Evolutionary conservation across 2,888 invertebrate genomes (phyloP), one percentile per base, ranked within the genome.

Genomic region (Melanophora roralis): DNA sequence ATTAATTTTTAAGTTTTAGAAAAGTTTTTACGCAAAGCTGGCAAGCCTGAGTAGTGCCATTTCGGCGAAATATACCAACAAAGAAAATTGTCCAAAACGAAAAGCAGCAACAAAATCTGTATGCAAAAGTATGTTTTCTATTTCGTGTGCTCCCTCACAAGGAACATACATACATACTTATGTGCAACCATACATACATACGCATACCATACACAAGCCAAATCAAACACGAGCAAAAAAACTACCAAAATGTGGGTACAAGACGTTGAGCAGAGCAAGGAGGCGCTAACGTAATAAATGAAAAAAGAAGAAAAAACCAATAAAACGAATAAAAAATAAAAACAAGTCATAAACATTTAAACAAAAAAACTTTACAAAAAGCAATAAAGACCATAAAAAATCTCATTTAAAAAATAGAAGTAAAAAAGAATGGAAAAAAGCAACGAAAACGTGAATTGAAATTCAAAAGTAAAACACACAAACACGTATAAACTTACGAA

Each of bases 381-480:
- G 78, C 68, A 83, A 85, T 82, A 86, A 81, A 83, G 82, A 83
- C 81, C 73, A 81, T 81, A 84, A 81, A 82, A 81, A 68, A 62
- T 75, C 65, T 38, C 19, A 43, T 60, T 68, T 60, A 71, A 73
- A 79, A 57, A 73, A 49, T n/a, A 6, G 11, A 55, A 38, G 71
- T 21, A 49, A 64, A 82, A 71, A 78, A 65, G 81, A 82, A 64
- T 64, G 68, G 64, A 79, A 60, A 55, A 72, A 55, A 57, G 60
- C 67, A 82, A 81, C 62, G 60, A 83, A 83, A 86, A 83, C 81
- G 76, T 81, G 77, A 82, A 82, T 82, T 83, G 86, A 82, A 82
- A 80, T 64, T 60, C 69, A 64, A 64, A 83, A 82, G 76, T 83
- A 85, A 81, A 83, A 82, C 73, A 84, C 69, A 82, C 78, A 69